phyloP scores from a whole-genome alignment of 2,888 invertebrate genomes.

The Lagria hirta region DNA sequence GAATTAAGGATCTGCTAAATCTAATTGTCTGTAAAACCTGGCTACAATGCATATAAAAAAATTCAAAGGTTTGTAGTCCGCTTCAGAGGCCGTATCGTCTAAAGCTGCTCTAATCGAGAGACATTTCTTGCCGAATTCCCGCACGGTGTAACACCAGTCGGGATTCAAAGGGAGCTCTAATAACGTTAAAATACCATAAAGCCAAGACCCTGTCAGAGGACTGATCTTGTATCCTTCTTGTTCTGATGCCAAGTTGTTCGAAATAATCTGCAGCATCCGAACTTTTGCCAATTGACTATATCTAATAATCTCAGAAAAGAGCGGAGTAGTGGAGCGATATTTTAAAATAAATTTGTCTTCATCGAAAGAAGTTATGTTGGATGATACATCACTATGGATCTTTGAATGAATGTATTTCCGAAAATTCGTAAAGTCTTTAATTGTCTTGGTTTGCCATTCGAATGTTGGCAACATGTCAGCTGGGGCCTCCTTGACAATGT shows the following conservation, averaged over 20 bases:
- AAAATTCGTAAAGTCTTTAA: slow-evolving; percentile 66
- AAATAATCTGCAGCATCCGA: slow-evolving; percentile 40
- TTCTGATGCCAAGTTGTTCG: slow-evolving; percentile 34
- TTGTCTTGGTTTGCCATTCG: slow-evolving; percentile 70
- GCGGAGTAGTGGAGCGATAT: slow-evolving; percentile 33
- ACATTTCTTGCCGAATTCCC: slow-evolving; percentile 61
- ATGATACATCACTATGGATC: slow-evolving; percentile 24
- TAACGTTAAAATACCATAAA: slow-evolving; percentile 62
- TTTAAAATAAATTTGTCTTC: slow-evolving; percentile 32
- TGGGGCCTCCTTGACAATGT: slow-evolving; percentile 50
- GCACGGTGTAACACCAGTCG: slow-evolving; percentile 60
- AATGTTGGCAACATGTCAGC: slow-evolving; percentile 51
- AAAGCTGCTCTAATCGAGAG: slow-evolving; percentile 46
- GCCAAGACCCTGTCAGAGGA: slow-evolving; percentile 61
- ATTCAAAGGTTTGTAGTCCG: slow-evolving; percentile 62
- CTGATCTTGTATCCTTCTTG: slow-evolving; percentile 48
- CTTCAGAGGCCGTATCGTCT: slow-evolving; percentile 46
- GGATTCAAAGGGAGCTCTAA: slow-evolving; percentile 65
- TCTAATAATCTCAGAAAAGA: slow-evolving; percentile 37
- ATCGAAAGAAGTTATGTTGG: slow-evolving; percentile 26
- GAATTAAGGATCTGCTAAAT: slow-evolving; percentile 64
- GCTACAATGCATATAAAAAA: slow-evolving; percentile 75
- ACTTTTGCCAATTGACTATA: slow-evolving; percentile 41
- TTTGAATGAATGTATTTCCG: slow-evolving; percentile 48
- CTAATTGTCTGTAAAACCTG: slow-evolving; percentile 73